Conservation (phyloP, 37 sponge, comb jelly and placozoan genomes). For the Bolinopsis microptera region DNA sequence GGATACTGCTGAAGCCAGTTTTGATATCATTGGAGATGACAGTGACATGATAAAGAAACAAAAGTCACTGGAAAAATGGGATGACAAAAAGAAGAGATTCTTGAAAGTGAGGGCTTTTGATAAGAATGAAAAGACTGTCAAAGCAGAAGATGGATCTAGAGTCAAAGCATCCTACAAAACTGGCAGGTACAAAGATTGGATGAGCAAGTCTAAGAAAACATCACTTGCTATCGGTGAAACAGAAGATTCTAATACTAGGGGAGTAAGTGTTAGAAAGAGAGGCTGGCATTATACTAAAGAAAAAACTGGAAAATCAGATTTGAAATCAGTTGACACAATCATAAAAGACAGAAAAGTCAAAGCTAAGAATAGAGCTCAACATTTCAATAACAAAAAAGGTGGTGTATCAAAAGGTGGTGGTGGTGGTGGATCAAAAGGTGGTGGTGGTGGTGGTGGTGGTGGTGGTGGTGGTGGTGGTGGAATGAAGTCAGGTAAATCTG, state of each 20-base stretch:
- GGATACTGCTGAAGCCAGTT: neutral
- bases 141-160: constrained; percentile 87
- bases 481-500: neutral
- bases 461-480: neutral
- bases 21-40: constrained; percentile 62
- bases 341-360: constrained; percentile 13
- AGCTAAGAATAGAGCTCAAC: constrained; percentile 25
- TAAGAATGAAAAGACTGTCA: constrained; percentile 75
- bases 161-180: constrained; percentile 85
- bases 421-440: neutral
- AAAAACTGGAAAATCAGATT: neutral
- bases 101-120: constrained; percentile 67
- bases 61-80: constrained; percentile 69
- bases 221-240: neutral
- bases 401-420: neutral
- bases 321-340: constrained; percentile 35
- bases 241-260: neutral
- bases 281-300: constrained; percentile 47
- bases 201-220: constrained; percentile 28
- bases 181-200: constrained; percentile 68
- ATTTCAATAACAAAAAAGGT: neutral
- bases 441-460: neutral
- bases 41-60: constrained; percentile 64
- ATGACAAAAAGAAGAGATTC: constrained; percentile 93
- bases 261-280: neutral